Conservation (phyloP, 1,140 invertebrate species). For the Euura lappo region DNA sequence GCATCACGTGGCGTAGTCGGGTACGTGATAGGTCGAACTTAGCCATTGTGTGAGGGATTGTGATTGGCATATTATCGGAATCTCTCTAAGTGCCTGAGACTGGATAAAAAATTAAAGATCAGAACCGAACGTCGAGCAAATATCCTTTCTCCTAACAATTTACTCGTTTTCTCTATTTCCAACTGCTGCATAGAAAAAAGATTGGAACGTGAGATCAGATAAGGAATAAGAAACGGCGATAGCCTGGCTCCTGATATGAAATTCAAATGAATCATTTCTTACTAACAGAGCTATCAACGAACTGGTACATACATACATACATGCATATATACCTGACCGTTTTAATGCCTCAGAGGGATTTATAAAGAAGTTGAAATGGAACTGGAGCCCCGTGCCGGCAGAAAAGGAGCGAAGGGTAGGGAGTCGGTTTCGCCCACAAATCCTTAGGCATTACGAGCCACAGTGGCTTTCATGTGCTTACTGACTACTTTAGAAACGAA, state of each 20-base stretch:
- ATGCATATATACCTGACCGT: neutral
- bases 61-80: neutral
- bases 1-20: conserved; percentile 27
- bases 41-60: neutral
- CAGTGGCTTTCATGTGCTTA: conserved; percentile 12
- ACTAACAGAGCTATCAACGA: conserved; percentile 12
- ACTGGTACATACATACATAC: neutral
- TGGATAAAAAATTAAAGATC: too few species aligned
- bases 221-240: neutral
- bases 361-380: neutral
- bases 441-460: conserved; percentile 7
- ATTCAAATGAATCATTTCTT: conserved; percentile 12
- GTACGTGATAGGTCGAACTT: conserved; percentile 43
- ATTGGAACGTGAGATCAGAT: neutral
- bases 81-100: too few species aligned
- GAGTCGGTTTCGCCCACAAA: conserved; percentile 5
- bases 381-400: neutral
- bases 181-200: neutral
- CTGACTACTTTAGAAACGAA: neutral
- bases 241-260: neutral
- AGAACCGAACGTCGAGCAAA: too few species aligned
- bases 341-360: neutral
- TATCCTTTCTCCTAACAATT: too few species aligned
- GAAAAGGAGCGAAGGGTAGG: neutral
- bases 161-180: neutral